Conservation (phyloP, 2,888 invertebrate genomes). For the Lasius fuliginosus region DNA sequence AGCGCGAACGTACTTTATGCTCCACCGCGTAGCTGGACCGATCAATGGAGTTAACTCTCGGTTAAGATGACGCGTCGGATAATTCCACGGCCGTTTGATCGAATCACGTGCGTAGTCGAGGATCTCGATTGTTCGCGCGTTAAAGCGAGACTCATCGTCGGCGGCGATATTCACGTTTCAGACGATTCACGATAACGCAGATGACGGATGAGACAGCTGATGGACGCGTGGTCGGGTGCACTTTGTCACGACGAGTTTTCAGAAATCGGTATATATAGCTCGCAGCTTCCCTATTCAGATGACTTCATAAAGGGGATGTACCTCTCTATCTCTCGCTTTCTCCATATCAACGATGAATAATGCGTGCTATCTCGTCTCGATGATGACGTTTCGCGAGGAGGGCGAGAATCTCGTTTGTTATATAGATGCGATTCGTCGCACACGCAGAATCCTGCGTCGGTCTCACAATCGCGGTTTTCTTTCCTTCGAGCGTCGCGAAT, state of each 20-base stretch:
- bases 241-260: background rate
- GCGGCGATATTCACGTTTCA: background rate
- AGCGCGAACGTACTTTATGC: slow-evolving; percentile 56
- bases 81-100: slow-evolving; percentile 35
- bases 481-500: background rate
- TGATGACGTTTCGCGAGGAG: background rate
- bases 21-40: slow-evolving; percentile 67
- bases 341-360: background rate
- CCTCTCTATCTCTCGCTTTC: background rate
- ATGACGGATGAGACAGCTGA: background rate
- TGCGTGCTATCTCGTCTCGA: background rate
- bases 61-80: slow-evolving; percentile 54
- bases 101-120: background rate
- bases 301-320: background rate
- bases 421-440: background rate
- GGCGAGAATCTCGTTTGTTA: background rate
- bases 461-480: background rate
- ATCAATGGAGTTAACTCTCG: slow-evolving; percentile 73
- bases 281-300: background rate
- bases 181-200: background rate
- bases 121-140: background rate
- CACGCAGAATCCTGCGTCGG: background rate
- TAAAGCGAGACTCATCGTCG: slow-evolving; percentile 6
- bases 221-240: background rate
- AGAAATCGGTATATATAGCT: background rate